phyloP scores from a whole-genome alignment of 2,113 vertebrate species.

The Plotosus lineatus region DNA sequence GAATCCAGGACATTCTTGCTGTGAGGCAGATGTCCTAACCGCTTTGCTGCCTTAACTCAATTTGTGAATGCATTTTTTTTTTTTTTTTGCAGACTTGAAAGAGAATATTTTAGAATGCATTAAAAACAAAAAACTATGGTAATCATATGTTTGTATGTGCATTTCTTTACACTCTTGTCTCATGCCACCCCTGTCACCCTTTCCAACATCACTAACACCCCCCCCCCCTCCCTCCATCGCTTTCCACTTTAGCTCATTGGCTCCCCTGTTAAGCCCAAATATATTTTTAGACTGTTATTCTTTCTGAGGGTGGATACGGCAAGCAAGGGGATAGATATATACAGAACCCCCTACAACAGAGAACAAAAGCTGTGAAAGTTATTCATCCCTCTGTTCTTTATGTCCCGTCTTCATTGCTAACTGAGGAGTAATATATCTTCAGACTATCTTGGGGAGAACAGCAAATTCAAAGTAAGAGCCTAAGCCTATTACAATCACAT shows the following conservation, averaged over 20 bases:
- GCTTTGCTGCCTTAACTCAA: too few relatives aligned
- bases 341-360: conserved; percentile 36
- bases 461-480: conserved; percentile 42
- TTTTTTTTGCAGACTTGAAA: not conserved
- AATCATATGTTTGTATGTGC: conserved; percentile 13
- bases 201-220: conserved; percentile 40
- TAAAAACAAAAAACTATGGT: not conserved
- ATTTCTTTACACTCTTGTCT: conserved; percentile 27
- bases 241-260: conserved; percentile 49
- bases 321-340: conserved; percentile 46
- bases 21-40: too few relatives aligned
- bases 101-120: not conserved
- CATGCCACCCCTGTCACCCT: conserved; percentile 37
- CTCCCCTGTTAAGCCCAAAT: conserved; percentile 45
- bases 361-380: conserved; percentile 30
- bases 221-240: not conserved
- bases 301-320: conserved; percentile 47
- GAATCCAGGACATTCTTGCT: too few relatives aligned
- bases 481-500: not conserved
- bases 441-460: conserved; percentile 4
- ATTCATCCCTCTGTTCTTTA: not conserved
- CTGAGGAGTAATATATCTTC: conserved; percentile 2
- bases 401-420: not conserved
- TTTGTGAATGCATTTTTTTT: too few relatives aligned
- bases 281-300: conserved; percentile 56